phyloP scores from a whole-genome alignment of 2,113 vertebrate species.

The Emydocephalus ijimae region DNA sequence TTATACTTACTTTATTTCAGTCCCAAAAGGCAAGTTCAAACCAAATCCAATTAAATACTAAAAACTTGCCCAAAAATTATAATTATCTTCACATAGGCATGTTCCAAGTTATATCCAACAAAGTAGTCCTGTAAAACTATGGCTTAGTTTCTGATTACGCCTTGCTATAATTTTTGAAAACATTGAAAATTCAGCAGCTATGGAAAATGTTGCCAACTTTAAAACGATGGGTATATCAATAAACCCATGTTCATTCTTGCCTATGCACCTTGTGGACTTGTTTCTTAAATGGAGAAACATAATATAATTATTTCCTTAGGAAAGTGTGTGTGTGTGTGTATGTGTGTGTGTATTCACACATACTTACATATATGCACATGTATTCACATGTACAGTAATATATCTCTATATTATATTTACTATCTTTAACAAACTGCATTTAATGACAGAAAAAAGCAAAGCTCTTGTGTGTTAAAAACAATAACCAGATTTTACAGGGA shows the following conservation, averaged over 20 bases:
- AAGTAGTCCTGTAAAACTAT: not conserved
- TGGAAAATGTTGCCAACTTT: not conserved
- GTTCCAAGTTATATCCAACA: not conserved
- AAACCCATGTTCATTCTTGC: not conserved
- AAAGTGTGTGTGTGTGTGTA: not conserved
- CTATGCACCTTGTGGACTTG: not conserved
- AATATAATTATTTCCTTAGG: not conserved
- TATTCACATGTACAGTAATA: not conserved
- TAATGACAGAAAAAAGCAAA: not conserved
- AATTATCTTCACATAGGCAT: not conserved
- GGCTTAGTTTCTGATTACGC: not conserved
- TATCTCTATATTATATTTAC: not conserved
- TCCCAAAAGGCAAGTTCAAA: not conserved
- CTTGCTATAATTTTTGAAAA: not conserved
- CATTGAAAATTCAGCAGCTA: not conserved
- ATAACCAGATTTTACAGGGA: not conserved
- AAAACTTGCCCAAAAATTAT: not conserved
- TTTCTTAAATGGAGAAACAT: not conserved
- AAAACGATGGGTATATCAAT: constrained; percentile 1
- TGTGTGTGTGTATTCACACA: not conserved
- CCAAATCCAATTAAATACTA: not conserved
- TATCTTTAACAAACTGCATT: not conserved
- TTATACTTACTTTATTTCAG: constrained; percentile 8
- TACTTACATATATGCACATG: not conserved
- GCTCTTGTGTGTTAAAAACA: not conserved